Base-by-base conservation (phyloP, 2,113 vertebrate genomes). In the Limnothrissa miodon region DNA sequence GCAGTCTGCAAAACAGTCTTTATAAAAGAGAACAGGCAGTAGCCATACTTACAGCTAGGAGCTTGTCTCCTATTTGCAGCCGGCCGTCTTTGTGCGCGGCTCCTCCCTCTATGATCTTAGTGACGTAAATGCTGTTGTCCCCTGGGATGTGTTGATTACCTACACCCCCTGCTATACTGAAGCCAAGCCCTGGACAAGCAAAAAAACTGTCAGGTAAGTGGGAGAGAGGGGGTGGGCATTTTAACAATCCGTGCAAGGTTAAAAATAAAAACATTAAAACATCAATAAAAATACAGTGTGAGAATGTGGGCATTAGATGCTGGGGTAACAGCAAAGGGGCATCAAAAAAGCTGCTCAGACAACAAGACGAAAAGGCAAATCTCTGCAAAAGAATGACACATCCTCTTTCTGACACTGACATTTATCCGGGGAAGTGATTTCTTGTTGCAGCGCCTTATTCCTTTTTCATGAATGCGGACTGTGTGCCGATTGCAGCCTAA, bases 141-240 rank as follows among this genome's bases (percentile, higher is more conserved):
- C 98, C 98, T 5, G 98, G 98, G 92, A 99, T 99, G 93, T 99
- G 98, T 91, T 99, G 98, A 92, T 99, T 99, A 85, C 98, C 98
- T 79, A 99, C 97, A 44, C 98, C 98, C 10, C 98, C 98, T 11
- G 98, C 98, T 92, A 99, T 99, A 91, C 98, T 99, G 93, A 99
- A 99, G 39, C 98, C 98, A 11, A 99, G 97, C 92, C 98, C 98
- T 99, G 93, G 25, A 17, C 1, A 2, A 48, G 44, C 36, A 70
- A 15, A 88, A 59, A 79, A 13, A 79, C 70, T 56, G 29, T 29
- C 45, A 45, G 29, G 33, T n/a, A 29, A 15, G 56, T 56, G 1
- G 11, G 62, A 15, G 42, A 56, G 33, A n/a, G n/a, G n/a, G n/a
- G n/a, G n/a, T n/a, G 15, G 21, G n/a, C 45, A 13, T n/a, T n/a